Evolutionary conservation across 2,888 invertebrate species (phyloP), one percentile per base, ranked within the genome.

Genomic region (Lottia gigantea): DNA sequence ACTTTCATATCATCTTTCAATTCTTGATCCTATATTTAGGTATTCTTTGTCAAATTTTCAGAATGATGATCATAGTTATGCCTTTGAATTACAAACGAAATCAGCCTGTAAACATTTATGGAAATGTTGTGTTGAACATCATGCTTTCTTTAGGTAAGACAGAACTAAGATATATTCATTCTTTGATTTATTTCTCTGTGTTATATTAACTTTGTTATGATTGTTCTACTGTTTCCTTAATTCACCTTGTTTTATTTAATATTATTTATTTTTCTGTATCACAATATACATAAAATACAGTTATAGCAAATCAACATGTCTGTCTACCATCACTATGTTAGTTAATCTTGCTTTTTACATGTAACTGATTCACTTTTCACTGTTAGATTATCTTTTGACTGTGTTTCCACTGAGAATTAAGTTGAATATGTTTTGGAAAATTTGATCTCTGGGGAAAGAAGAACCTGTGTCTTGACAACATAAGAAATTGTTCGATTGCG

Each of bases 111-210:
- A 97, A 85, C 97, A 97, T 90, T 91, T 98, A 80, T 97, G 97
- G 96, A 94, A 95, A 82, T 97, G 97, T 90, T 96, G 96, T 89
- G 93, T 96, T 68, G 97, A 97, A 88, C 97, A 97, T 88, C 97
- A 97, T 90, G 94, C 95, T 4, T 90, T 89, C 82, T 89, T 89
- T 82, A 87, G 88, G 88, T 88, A 80, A 76, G 71, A 61, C 19
- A 19, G 2, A n/a, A 49, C 55, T 26, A 25, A 46, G 15, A 49
- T 67, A n/a, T 46, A 25, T 67, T 14, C 23, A 0, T 16, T 40
- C 40, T 40, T 1, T 40, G 40, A 8, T 6, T 40, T 40, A 40
- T 40, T 40, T 40, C 11, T 40, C 40, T 40, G 6, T 16, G 25
- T 66, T 25, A 16, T 4, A 3, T 62, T 67, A 45, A 40, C n/a